Conservation (phyloP, 2,888 invertebrate species). For the Drosophila algonquin region DNA sequence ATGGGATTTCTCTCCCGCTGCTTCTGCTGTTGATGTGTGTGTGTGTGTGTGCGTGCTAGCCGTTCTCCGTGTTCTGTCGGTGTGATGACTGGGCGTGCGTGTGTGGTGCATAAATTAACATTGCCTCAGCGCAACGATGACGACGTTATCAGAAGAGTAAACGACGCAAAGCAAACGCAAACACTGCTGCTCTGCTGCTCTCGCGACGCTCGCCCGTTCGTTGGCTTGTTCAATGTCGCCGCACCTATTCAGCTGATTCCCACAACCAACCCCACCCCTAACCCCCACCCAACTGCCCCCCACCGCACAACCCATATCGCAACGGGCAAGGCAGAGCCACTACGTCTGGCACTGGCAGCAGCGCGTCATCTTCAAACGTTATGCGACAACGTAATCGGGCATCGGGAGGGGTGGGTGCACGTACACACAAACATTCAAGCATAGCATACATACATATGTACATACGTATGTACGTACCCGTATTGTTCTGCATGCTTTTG, state of each 20-base stretch:
- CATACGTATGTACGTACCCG: constrained; percentile 17
- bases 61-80: constrained; percentile 18
- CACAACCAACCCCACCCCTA: constrained; percentile 16
- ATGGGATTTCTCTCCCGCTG: constrained; percentile 23
- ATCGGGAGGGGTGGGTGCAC: not conserved
- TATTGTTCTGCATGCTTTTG: constrained; percentile 33
- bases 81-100: constrained; percentile 31
- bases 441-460: constrained; percentile 6
- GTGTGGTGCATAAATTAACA: constrained; percentile 73
- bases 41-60: constrained; percentile 14
- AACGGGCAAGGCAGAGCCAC: constrained; percentile 57
- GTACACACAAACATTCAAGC: not conserved
- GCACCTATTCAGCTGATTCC: constrained; percentile 55
- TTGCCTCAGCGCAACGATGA: constrained; percentile 66
- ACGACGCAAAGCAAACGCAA: constrained; percentile 2
- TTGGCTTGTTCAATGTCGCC: constrained; percentile 63
- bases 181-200: constrained; percentile 18
- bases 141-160: constrained; percentile 42
- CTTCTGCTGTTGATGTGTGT: constrained; percentile 27
- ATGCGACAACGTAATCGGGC: constrained; percentile 57
- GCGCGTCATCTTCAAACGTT: constrained; percentile 70
- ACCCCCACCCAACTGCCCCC: not conserved
- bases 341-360: constrained; percentile 64
- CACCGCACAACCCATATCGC: constrained; percentile 6
- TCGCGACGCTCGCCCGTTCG: constrained; percentile 50